phyloP scores from a whole-genome alignment of 2,113 vertebrate species.

The Sinocyclocheilus anophthalmus region DNA sequence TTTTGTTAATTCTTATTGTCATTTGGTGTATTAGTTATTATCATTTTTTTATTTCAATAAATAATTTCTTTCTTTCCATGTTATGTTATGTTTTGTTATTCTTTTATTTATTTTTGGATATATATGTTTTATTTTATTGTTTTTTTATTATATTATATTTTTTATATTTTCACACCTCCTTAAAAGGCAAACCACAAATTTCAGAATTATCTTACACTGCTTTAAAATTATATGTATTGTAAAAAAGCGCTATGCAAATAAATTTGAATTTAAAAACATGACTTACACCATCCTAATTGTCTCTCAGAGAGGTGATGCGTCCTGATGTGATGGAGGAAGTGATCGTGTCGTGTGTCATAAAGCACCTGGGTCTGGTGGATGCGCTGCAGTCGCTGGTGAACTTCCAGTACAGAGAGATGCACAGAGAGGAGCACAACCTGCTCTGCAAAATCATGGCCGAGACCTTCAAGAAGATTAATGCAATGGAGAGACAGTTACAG shows the following conservation, averaged over 20 bases:
- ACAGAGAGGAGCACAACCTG: constrained; percentile 92
- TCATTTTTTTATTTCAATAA: too few relatives aligned
- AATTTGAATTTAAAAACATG: too few relatives aligned
- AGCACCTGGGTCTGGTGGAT: constrained; percentile 94
- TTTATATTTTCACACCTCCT: not conserved
- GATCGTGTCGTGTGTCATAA: constrained; percentile 96
- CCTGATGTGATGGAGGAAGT: constrained; percentile 98
- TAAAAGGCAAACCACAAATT: not conserved
- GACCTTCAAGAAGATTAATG: constrained; percentile 97
- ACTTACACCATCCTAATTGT: not conserved
- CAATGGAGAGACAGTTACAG: constrained; percentile 96
- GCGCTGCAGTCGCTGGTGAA: constrained; percentile 95
- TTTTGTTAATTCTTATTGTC: too few relatives aligned
- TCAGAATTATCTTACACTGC: not conserved
- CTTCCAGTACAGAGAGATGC: constrained; percentile 95
- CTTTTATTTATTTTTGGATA: too few relatives aligned
- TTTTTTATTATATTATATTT: too few relatives aligned
- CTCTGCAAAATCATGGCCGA: constrained; percentile 98
- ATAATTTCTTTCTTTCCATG: too few relatives aligned
- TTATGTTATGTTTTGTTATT: too few relatives aligned
- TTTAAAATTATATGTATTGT: too few relatives aligned
- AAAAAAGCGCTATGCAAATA: too few relatives aligned
- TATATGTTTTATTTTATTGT: too few relatives aligned
- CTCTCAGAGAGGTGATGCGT: constrained; percentile 90
- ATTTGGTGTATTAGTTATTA: too few relatives aligned